phyloP scores from a whole-genome alignment of 1,140 invertebrate species.

The Drosophila arizonae region DNA sequence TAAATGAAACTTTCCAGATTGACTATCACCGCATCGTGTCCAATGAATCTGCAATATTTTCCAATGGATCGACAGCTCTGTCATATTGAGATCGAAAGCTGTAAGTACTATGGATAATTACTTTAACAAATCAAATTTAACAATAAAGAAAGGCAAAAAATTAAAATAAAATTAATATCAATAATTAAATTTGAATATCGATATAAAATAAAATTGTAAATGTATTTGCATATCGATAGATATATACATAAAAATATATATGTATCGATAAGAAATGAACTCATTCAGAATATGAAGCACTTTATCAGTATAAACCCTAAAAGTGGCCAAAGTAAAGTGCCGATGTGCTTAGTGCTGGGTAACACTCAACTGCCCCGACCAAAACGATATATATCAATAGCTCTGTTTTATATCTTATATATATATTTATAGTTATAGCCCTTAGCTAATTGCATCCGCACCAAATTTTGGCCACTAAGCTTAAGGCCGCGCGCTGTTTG shows the following conservation, averaged over 20 bases:
- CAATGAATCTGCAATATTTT: conserved; percentile 98
- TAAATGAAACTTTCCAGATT: conserved; percentile 85
- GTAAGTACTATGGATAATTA: conserved; percentile 88
- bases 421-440: background rate
- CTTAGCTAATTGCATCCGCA: conserved; percentile 44
- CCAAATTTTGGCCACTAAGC: conserved; percentile 55
- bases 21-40: conserved; percentile 98
- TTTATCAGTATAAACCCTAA: conserved; percentile 21
- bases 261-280: conserved; percentile 55
- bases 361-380: conserved; percentile 18
- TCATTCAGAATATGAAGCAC: conserved; percentile 77
- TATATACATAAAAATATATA: conserved; percentile 26
- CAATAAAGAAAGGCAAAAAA: conserved; percentile 15
- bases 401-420: background rate
- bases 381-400: background rate
- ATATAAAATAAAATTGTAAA: conserved; percentile 45
- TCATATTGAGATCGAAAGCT: conserved; percentile 99
- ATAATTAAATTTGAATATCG: conserved; percentile 12
- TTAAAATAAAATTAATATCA: conserved; percentile 6
- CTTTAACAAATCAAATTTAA: background rate
- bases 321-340: conserved; percentile 58
- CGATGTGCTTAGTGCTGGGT: conserved; percentile 37
- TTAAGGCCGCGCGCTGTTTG: conserved; percentile 77
- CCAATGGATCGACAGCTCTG: conserved; percentile 98
- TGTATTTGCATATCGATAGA: conserved; percentile 46